A percentile compares a stretch with the other conserved stretches of the same genome.
phyloP scores from a whole-genome alignment of 2,888 invertebrate genomes.

The Parnassius apollo region DNA sequence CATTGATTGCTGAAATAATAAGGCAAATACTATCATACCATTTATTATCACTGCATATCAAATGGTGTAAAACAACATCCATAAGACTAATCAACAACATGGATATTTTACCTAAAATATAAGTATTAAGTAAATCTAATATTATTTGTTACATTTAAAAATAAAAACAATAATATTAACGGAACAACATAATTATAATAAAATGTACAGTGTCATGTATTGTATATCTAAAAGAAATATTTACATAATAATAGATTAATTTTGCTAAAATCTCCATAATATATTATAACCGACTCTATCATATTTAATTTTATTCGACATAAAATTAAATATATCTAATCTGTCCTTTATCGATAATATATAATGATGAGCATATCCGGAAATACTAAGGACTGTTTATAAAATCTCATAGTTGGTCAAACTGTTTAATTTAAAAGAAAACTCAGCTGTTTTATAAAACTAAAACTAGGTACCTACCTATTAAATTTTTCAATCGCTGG shows the following conservation, averaged over 20 bases:
- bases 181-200: conserved; percentile 56
- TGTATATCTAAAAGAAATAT: conserved; percentile 52
- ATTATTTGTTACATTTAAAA: conserved; percentile 58
- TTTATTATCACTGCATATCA: conserved; percentile 79
- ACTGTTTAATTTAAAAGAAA: too few relatives aligned
- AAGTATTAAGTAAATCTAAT: conserved; percentile 63
- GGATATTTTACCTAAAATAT: conserved; percentile 71
- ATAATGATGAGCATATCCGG: neutral
- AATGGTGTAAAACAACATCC: conserved; percentile 80
- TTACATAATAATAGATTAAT: conserved; percentile 53
- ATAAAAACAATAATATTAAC: conserved; percentile 47
- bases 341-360: conserved; percentile 12
- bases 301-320: conserved; percentile 27
- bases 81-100: conserved; percentile 81
- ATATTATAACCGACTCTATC: conserved; percentile 44
- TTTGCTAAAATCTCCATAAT: conserved; percentile 52
- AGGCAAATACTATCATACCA: conserved; percentile 61
- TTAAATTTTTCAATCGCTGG: too few relatives aligned
- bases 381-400: neutral
- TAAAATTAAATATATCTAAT: conserved; percentile 16
- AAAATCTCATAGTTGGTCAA: too few relatives aligned
- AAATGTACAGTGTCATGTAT: conserved; percentile 71
- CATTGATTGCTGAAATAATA: conserved; percentile 27
- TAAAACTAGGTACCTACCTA: too few relatives aligned
- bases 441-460: neutral